Conservation (phyloP, 1,140 invertebrate genomes). For the Cyclargus thomasi region DNA sequence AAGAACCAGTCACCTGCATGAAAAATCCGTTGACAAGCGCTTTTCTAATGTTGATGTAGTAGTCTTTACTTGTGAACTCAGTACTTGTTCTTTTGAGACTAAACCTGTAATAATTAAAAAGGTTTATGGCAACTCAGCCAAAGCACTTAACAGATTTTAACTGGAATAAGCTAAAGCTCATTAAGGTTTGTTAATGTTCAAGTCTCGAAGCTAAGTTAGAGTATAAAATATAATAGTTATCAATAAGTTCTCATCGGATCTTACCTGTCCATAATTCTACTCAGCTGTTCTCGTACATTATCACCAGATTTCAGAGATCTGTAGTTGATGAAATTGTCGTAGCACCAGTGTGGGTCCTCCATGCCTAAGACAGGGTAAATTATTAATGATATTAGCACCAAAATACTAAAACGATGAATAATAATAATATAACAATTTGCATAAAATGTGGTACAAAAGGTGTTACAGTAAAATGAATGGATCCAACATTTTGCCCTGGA, state of each 20-base stretch:
- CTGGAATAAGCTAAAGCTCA: too few species aligned
- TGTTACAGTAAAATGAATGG: too few species aligned
- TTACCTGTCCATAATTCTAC: constrained; percentile 80
- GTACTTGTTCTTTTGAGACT: constrained; percentile 95
- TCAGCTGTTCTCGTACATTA: constrained; percentile 81
- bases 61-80: constrained; percentile 99
- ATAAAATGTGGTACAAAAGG: too few species aligned
- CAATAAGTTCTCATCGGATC: not conserved
- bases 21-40: constrained; percentile 98
- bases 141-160: too few species aligned
- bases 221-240: too few species aligned
- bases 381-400: constrained; percentile 5
- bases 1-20: constrained; percentile 89
- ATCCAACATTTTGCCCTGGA: too few species aligned
- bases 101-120: too few species aligned
- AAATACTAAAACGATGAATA: constrained; percentile 1
- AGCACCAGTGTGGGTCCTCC: constrained; percentile 99
- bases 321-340: constrained; percentile 99
- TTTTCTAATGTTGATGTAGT: constrained; percentile 99
- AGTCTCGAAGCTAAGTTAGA: too few species aligned
- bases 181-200: too few species aligned
- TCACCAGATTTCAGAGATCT: constrained; percentile 93
- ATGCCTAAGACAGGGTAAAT: constrained; percentile 57
- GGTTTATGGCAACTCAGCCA: too few species aligned
- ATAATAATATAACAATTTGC: too few species aligned